Percentiles rank a stretch among this genome's conserved stretches.
Conservation (phyloP, 2,113 vertebrate genomes). For the Clupea harengus region DNA sequence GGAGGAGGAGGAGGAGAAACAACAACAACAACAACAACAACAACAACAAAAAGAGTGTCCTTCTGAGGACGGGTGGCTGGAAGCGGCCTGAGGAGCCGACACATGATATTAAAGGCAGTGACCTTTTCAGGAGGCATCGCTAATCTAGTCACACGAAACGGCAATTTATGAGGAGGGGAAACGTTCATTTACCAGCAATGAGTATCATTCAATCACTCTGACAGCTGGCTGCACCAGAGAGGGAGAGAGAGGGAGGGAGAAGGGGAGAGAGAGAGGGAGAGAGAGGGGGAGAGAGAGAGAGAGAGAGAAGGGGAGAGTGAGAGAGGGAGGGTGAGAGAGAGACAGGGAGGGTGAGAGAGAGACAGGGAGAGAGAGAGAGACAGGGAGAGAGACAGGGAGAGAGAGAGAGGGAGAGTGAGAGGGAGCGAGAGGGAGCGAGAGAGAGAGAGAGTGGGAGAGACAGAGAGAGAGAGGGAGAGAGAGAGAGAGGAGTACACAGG, state of each 20-base stretch:
- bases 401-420: slow-evolving; percentile 10
- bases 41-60: not conserved
- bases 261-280: slow-evolving; percentile 5
- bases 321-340: slow-evolving; percentile 43
- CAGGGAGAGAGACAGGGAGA: not conserved
- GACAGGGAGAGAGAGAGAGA: slow-evolving; percentile 29
- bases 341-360: slow-evolving; percentile 23
- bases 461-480: too few species aligned
- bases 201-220: slow-evolving; percentile 69
- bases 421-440: slow-evolving; percentile 20
- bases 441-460: not conserved
- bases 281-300: slow-evolving; percentile 7
- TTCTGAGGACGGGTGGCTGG: not conserved
- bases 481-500: not conserved
- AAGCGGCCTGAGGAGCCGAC: slow-evolving; percentile 31
- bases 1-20: not conserved
- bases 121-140: slow-evolving; percentile 67
- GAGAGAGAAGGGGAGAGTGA: slow-evolving; percentile 42
- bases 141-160: slow-evolving; percentile 72
- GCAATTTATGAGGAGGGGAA: slow-evolving; percentile 68
- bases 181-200: slow-evolving; percentile 66
- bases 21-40: not conserved
- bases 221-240: slow-evolving; percentile 60
- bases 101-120: slow-evolving; percentile 64
- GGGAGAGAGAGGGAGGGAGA: slow-evolving; percentile 47